These are phyloP conservation scores for Ceratina japonica DNA, from an alignment of 1,140 invertebrate species.

Conservation along the genomic window DNA sequence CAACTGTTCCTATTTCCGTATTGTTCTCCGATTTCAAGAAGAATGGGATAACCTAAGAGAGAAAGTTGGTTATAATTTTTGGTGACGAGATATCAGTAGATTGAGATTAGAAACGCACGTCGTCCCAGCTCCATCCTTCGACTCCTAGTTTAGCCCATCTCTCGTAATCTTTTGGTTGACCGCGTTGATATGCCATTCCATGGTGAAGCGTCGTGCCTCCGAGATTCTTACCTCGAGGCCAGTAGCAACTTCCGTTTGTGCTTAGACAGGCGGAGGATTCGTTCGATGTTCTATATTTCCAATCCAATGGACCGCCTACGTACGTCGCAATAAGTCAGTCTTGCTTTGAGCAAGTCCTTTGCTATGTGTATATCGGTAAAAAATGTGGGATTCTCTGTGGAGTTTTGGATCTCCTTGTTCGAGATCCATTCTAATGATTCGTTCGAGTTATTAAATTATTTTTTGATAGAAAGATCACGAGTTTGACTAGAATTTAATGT, in stretches of 20 bases:
- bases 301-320: slow-evolving; percentile 88
- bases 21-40: slow-evolving; percentile 82
- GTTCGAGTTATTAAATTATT: no score
- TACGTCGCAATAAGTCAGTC: not conserved
- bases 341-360: no score
- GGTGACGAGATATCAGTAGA: not conserved
- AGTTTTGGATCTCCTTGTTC: no score
- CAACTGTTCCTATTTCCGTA: slow-evolving; percentile 76
- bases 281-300: slow-evolving; percentile 93
- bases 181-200: slow-evolving; percentile 85
- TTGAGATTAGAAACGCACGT: slow-evolving; percentile 72
- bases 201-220: slow-evolving; percentile 83
- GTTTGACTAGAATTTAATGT: no score
- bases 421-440: no score
- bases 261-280: slow-evolving; percentile 89
- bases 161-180: slow-evolving; percentile 82
- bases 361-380: no score
- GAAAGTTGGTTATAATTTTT: not conserved
- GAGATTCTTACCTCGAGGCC: slow-evolving; percentile 76
- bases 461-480: no score
- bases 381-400: no score
- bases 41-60: slow-evolving; percentile 78
- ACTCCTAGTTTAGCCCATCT: slow-evolving; percentile 80
- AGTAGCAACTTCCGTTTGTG: slow-evolving; percentile 71
- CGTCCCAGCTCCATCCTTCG: slow-evolving; percentile 82